These are phyloP conservation scores for Heterodera carotae DNA, from an alignment of 1,140 invertebrate species.

Conservation along the genomic window DNA sequence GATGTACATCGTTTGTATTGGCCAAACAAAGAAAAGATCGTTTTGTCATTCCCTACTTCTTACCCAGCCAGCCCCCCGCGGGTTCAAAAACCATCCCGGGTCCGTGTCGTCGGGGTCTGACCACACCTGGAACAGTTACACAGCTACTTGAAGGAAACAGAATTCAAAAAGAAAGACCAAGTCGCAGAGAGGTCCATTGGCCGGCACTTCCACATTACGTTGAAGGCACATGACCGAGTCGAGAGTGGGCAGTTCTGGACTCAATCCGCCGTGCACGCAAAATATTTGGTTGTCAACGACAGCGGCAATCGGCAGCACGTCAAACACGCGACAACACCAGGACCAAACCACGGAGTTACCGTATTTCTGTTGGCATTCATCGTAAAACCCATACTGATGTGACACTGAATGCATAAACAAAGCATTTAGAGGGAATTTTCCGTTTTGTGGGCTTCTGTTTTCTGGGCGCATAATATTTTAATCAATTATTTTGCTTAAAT, in stretches of 20 bases:
- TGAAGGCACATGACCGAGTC: slow-evolving; percentile 53
- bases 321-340: slow-evolving; percentile 62
- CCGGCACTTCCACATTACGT: slow-evolving; percentile 58
- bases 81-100: slow-evolving; percentile 81
- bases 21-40: too few species aligned
- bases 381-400: slow-evolving; percentile 72
- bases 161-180: slow-evolving; percentile 67
- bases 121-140: slow-evolving; percentile 73
- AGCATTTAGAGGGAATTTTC: neutral
- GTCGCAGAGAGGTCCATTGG: slow-evolving; percentile 59
- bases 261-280: slow-evolving; percentile 64
- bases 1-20: too few species aligned
- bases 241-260: slow-evolving; percentile 56
- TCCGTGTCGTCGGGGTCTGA: slow-evolving; percentile 94
- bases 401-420: slow-evolving; percentile 71
- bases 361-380: slow-evolving; percentile 66
- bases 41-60: slow-evolving; percentile 76
- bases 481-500: too few species aligned
- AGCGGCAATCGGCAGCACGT: slow-evolving; percentile 60
- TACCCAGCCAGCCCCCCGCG: slow-evolving; percentile 83
- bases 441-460: too few species aligned
- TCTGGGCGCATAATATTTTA: too few species aligned
- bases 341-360: slow-evolving; percentile 63
- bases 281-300: slow-evolving; percentile 60
- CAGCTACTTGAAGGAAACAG: neutral